phyloP scores from a whole-genome alignment of 1,140 invertebrate genomes.

The Drosophila takahashii region DNA sequence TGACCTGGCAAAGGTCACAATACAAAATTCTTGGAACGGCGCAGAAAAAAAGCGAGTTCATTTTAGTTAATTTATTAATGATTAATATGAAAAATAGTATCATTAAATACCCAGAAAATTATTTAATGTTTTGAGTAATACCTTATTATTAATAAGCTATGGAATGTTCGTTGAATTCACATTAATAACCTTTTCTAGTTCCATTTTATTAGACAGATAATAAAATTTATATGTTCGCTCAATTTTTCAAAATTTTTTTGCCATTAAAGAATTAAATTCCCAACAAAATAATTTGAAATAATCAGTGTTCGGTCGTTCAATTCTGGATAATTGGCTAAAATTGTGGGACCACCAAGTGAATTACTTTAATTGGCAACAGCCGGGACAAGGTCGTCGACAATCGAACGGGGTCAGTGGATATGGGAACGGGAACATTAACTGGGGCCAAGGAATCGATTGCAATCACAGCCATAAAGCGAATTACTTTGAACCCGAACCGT shows the following conservation, averaged over 20 bases:
- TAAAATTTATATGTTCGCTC: too few species aligned
- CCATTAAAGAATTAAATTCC: too few species aligned
- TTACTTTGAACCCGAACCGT: constrained; percentile 43
- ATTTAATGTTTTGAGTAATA: too few species aligned
- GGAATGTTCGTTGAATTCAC: too few species aligned
- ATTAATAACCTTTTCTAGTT: too few species aligned
- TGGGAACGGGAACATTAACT: constrained; percentile 12
- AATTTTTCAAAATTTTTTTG: too few species aligned
- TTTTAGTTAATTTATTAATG: too few species aligned
- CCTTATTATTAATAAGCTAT: too few species aligned
- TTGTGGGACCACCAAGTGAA: constrained; percentile 23
- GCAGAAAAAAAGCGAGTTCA: neutral
- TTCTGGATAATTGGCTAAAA: constrained; percentile 16
- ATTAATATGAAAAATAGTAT: too few species aligned
- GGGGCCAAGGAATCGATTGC: constrained; percentile 52
- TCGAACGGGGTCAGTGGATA: constrained; percentile 48
- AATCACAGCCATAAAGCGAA: constrained; percentile 49
- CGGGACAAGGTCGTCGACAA: constrained; percentile 33
- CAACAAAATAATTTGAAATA: too few species aligned
- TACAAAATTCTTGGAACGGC: neutral
- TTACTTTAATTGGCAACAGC: constrained; percentile 44
- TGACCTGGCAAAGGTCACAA: constrained; percentile 18
- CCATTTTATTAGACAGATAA: too few species aligned
- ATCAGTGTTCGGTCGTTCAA: neutral
- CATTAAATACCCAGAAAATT: too few species aligned